Evolutionary conservation across 2,797 vertebrate genomes (phyloP).

Genomic region (Sorex maritimensis): DNA sequence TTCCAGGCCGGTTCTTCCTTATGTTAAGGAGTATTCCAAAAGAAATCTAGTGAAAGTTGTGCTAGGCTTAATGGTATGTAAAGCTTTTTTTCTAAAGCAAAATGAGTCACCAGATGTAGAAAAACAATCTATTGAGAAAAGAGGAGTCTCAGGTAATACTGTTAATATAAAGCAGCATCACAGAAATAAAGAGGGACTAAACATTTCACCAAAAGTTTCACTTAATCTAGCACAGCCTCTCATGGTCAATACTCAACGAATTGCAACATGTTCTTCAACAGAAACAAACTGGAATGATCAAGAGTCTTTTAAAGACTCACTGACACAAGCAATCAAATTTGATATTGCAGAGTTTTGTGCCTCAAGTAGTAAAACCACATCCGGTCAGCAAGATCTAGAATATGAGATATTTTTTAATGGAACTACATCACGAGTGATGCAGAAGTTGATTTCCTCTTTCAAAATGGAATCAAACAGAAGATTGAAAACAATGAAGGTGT

Average conservation of each 20-base stretch:
- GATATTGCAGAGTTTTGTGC: slow-evolving; percentile 1
- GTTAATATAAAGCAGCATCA: not conserved
- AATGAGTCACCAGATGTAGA: slow-evolving; percentile 12
- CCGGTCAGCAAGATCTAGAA: slow-evolving; percentile 24
- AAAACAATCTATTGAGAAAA: slow-evolving; percentile 15
- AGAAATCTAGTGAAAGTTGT: slow-evolving; percentile 43
- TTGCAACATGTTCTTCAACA: slow-evolving; percentile 25
- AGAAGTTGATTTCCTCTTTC: slow-evolving; percentile 16
- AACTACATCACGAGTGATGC: not conserved
- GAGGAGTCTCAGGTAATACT: not conserved
- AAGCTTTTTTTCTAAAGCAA: slow-evolving; percentile 50
- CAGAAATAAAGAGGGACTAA: slow-evolving; percentile 14
- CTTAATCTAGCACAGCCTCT: not conserved
- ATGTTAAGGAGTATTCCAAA: slow-evolving; percentile 57
- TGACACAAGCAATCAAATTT: slow-evolving; percentile 15
- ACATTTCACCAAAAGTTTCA: not conserved
- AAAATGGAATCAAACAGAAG: not conserved
- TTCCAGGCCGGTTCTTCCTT: slow-evolving; percentile 27
- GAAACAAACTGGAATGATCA: slow-evolving; percentile 30
- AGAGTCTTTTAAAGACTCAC: not conserved
- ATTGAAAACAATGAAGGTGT: slow-evolving; percentile 8
- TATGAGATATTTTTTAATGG: slow-evolving; percentile 22
- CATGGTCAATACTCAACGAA: not conserved
- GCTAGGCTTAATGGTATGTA: slow-evolving; percentile 15
- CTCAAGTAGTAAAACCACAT: not conserved